Conservation (phyloP, 1,140 invertebrate species). For the Brevipalpus yothersi region DNA sequence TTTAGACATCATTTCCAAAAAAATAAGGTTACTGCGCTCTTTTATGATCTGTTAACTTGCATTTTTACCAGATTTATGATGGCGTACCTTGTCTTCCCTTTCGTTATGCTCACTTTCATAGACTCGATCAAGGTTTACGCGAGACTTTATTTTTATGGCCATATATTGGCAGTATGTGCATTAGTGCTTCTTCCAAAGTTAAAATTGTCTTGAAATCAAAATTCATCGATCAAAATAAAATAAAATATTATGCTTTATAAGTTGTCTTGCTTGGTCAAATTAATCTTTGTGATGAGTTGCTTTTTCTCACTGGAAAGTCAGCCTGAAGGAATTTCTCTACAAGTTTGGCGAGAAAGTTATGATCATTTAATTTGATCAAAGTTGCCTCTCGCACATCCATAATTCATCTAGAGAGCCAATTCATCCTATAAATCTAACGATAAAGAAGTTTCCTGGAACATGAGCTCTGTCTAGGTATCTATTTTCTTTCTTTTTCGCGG, state of each 20-base stretch:
- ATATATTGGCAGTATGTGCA: constrained; percentile 3
- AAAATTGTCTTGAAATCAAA: background rate
- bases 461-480: no score
- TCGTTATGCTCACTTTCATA: constrained; percentile 58
- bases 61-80: constrained; percentile 49
- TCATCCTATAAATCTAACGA: no score
- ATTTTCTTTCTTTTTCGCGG: no score
- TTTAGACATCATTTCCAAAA: constrained; percentile 47
- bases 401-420: no score
- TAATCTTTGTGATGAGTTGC: no score
- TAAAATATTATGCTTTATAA: background rate
- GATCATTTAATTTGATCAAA: background rate
- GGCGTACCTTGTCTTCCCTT: constrained; percentile 63
- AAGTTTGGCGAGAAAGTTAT: background rate
- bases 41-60: constrained; percentile 54
- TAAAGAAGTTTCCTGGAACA: no score
- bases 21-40: constrained; percentile 30
- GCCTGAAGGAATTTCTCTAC: no score
- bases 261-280: background rate
- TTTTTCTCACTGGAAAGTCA: no score
- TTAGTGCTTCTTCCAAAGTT: background rate
- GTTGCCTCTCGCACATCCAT: background rate
- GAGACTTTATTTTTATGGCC: constrained; percentile 25
- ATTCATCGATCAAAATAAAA: background rate
- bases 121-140: constrained; percentile 34